These are phyloP conservation scores for Heteromurus nitidus DNA, from an alignment of 2,888 invertebrate species.

Conservation along the genomic window DNA sequence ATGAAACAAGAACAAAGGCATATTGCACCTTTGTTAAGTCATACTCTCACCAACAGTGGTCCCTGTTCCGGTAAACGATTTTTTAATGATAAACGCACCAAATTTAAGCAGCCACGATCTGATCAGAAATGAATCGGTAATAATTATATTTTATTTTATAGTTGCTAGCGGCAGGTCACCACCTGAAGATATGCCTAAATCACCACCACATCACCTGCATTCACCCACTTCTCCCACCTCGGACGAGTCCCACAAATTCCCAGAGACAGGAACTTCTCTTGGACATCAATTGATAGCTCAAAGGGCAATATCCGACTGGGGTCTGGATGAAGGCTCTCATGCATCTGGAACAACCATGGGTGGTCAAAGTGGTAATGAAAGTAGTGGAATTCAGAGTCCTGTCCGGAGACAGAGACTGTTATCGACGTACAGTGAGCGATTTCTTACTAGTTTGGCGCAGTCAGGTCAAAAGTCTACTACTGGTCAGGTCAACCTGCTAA, in stretches of 20 bases:
- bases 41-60: background rate
- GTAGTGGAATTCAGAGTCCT: conserved; percentile 26
- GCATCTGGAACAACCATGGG: conserved; percentile 10
- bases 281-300: conserved; percentile 49
- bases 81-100: background rate
- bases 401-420: conserved; percentile 17
- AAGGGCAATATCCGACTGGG: conserved; percentile 41
- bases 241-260: conserved; percentile 16
- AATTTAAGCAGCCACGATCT: background rate
- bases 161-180: conserved; percentile 41
- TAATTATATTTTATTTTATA: background rate
- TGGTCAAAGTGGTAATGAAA: conserved; percentile 32
- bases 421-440: conserved; percentile 65
- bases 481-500: conserved; percentile 59
- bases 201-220: background rate
- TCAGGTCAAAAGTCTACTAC: conserved; percentile 61
- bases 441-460: conserved; percentile 68
- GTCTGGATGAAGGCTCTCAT: conserved; percentile 27
- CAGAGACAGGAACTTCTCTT: conserved; percentile 42
- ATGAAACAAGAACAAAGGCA: conserved; percentile 47
- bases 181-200: conserved; percentile 7
- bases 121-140: background rate
- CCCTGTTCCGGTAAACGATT: conserved; percentile 1
- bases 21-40: background rate
- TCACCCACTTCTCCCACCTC: background rate